These are phyloP conservation scores for Crypturellus undulatus DNA, from an alignment of 2,113 vertebrate species.

Conservation along the genomic window DNA sequence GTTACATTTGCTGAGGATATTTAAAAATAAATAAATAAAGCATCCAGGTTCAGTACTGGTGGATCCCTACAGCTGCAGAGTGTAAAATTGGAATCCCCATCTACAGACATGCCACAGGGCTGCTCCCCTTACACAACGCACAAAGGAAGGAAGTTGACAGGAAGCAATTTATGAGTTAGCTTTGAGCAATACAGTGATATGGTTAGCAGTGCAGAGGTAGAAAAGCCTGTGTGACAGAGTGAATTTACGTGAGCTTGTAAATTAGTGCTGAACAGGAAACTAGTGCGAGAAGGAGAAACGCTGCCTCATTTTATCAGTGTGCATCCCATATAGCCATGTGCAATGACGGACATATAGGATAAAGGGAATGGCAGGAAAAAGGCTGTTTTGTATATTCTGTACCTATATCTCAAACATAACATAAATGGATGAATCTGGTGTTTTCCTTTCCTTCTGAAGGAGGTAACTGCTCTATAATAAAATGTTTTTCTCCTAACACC, in stretches of 20 bases:
- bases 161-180: conserved; percentile 75
- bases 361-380: neutral
- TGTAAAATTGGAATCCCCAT: conserved; percentile 56
- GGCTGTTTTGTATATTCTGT: neutral
- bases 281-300: neutral
- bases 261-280: conserved; percentile 4
- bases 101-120: neutral
- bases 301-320: neutral
- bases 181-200: conserved; percentile 58
- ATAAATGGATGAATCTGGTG: neutral
- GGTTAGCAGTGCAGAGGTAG: conserved; percentile 47
- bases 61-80: conserved; percentile 44
- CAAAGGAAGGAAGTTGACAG: conserved; percentile 73
- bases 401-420: neutral
- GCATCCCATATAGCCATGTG: neutral
- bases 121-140: conserved; percentile 54
- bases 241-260: neutral
- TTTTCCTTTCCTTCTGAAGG: neutral
- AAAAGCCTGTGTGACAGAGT: conserved; percentile 16
- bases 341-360: neutral
- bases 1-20: neutral
- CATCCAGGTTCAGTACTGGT: neutral
- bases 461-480: neutral
- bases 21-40: conserved; percentile 21
- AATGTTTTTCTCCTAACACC: neutral